Conservation (phyloP, 2,113 vertebrate species). For the Perca schrenkii region DNA sequence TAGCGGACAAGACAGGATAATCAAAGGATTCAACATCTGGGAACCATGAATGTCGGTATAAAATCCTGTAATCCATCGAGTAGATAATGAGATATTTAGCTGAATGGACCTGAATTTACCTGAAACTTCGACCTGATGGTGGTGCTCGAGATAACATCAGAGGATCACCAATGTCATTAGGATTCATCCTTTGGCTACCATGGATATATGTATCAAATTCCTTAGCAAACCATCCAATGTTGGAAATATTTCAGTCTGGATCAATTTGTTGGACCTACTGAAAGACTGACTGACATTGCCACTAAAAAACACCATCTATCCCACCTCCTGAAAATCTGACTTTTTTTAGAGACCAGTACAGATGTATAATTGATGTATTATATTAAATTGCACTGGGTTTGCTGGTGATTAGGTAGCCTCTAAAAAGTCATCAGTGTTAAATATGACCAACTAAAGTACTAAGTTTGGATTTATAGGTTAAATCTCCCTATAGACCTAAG, state of each 20-base stretch:
- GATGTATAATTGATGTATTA: not conserved
- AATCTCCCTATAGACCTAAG: constrained; percentile 32
- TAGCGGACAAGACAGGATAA: no score
- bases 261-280: not conserved
- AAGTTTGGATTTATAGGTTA: constrained; percentile 38
- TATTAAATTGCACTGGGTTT: constrained; percentile 16
- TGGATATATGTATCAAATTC: not conserved
- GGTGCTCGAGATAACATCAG: not conserved
- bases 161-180: not conserved
- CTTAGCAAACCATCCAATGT: not conserved
- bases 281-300: not conserved
- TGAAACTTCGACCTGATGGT: not conserved
- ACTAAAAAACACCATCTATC: no score
- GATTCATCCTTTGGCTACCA: not conserved
- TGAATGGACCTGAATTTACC: no score
- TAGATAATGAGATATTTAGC: no score
- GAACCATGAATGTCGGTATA: no score
- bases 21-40: no score
- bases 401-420: constrained; percentile 4
- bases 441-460: constrained; percentile 21
- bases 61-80: no score
- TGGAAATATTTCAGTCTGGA: not conserved
- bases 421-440: constrained; percentile 16
- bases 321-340: not conserved
- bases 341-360: not conserved